Percentiles rank a stretch among this genome's conserved stretches.
phyloP scores from a whole-genome alignment of 2,113 vertebrate genomes.

The Myotis davidii region DNA sequence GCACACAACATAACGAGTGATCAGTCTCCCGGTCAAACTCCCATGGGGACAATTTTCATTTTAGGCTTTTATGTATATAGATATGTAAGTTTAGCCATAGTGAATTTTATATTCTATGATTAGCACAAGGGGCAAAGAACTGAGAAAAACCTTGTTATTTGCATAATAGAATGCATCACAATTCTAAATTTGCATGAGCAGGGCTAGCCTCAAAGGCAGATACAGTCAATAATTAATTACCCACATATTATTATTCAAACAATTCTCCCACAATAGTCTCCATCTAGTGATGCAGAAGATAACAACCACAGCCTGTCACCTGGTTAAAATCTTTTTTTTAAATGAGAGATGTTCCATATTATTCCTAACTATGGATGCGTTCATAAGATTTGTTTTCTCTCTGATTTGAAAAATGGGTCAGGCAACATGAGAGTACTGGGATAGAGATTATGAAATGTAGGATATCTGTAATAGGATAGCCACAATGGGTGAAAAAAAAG shows the following conservation, averaged over 20 bases:
- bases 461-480: neutral
- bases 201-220: neutral
- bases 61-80: too few species aligned
- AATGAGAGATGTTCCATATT: neutral
- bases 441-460: neutral
- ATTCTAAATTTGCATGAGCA: conserved; percentile 14
- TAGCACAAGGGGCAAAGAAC: neutral
- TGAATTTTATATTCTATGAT: conserved; percentile 22
- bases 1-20: too few species aligned
- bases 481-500: neutral
- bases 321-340: conserved; percentile 35
- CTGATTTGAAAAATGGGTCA: neutral
- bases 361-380: neutral
- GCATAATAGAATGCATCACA: neutral
- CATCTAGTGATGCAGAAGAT: neutral
- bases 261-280: neutral
- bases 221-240: neutral
- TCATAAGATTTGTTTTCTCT: conserved; percentile 36
- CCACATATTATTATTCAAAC: neutral
- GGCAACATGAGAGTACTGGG: neutral
- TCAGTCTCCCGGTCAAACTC: too few species aligned
- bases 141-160: neutral
- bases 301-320: neutral
- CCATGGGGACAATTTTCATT: too few species aligned
- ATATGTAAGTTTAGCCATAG: conserved; percentile 19